Base-by-base conservation (phyloP, 2,888 invertebrate species). In the Orthosia gothica region DNA sequence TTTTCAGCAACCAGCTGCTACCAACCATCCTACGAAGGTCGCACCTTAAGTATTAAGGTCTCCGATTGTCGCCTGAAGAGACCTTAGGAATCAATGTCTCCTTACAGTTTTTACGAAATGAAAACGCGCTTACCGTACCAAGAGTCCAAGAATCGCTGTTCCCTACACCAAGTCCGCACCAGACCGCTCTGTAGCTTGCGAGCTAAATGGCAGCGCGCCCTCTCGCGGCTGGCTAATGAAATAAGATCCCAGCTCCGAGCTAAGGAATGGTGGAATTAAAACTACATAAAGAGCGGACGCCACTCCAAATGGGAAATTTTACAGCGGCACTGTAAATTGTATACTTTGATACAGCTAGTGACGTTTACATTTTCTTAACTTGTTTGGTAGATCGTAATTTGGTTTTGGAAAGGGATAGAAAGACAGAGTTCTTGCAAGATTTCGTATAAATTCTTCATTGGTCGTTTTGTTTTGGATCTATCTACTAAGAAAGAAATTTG, bases 261-360 rank as follows among this genome's bases (percentile, higher is more conserved):
- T 95, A 96, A 96, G 95, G 94, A 96, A 96, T 96, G 95, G 96
- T 89, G 94, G 96, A 95, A 96, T 96, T 96, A 96, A 96, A 96
- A 96, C 94, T 95, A 96, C 95, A 95, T 95, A 95, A 96, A 96
- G 96, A 94, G 91, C 91, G 91, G 91, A 90, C 93, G 91, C 91
- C 91, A 90, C 91, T 93, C 89, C 89, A 89, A 94, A 94, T 92
- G 92, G 92, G 90, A 92, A 93, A 93, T 92, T 92, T 90, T 89
- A 91, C 82, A 83, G 79, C 76, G 68, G 62, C 74, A 67, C 74
- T 70, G 79, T 83, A 76, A 86, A 84, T 84, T 87, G 75, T 83
- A 70, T 75, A 76, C 86, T 71, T 70, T 76, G 79, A 76, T 78
- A 75, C 73, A 69, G 64, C 68, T 65, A 77, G 26, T 61, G 82